Evolutionary conservation across 2,888 invertebrate species (phyloP), one percentile per base, ranked within the genome.

Genomic region (Oegoconia quadripuncta): DNA sequence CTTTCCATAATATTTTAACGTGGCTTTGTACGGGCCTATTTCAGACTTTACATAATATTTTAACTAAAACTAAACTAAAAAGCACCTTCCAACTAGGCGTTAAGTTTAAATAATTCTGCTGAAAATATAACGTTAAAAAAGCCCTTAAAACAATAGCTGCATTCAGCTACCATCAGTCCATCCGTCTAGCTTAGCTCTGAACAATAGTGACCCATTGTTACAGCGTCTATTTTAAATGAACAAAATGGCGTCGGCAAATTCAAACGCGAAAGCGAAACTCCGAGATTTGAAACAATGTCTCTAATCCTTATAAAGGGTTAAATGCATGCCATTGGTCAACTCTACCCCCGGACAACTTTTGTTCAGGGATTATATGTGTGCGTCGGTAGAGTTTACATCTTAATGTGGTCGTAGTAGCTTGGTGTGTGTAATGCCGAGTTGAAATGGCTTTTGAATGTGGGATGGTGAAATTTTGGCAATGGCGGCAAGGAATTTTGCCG

Each of bases 171-270:
- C 54, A 53, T 55, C 63, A 59, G 64, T 60, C 55, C 62, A 67
- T 70, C 72, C 70, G 69, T 68, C 70, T 65, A 67, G 66, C 69
- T 58, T 42, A n/a, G n/a, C n/a, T n/a, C 42, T 48, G 73, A 80
- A 86, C 82, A 87, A 84, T 80, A 68, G 78, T 70, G 68, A 70
- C 70, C 78, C 71, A 84, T 84, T 87, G 84, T 87, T 72, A 68
- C 67, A 64, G 55, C 82, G 86, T 84, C 87, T 83, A 83, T 87
- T 84, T 82, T 82, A 86, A 84, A 84, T 81, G 80, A 84, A 77
- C 81, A 86, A 86, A 82, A 87, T 87, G 86, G 86, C 86, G 71
- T 59, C 58, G 73, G 68, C 68, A 56, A 80, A 78, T 78, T 77
- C 76, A 75, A 66, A 62, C 60, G 56, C 59, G 55, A 53, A 52